phyloP scores from a whole-genome alignment of 1,140 invertebrate genomes.

The Trachymyrmex septentrionalis region DNA sequence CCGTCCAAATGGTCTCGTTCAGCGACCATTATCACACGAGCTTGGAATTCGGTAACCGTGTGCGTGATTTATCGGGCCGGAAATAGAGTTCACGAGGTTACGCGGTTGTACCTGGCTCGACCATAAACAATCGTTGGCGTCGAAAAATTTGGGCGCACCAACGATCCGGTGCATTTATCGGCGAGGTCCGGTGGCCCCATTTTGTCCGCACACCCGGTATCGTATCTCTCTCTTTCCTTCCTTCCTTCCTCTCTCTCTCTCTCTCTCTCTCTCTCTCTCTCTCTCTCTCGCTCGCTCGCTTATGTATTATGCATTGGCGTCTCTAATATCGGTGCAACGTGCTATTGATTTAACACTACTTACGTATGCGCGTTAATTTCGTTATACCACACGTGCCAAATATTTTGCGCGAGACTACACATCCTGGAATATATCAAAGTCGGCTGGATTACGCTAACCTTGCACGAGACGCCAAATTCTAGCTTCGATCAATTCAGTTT shows the following conservation, averaged over 20 bases:
- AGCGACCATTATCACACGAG: conserved; percentile 55
- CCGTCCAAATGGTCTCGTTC: conserved; percentile 46
- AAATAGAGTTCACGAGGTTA: conserved; percentile 63
- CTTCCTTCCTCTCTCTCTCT: background rate
- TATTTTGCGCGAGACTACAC: conserved; percentile 54
- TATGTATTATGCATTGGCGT: conserved; percentile 63
- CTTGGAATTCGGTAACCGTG: conserved; percentile 58
- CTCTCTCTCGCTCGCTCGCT: conserved; percentile 15
- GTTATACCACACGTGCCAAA: conserved; percentile 52
- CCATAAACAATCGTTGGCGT: conserved; percentile 52
- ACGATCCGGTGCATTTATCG: conserved; percentile 53
- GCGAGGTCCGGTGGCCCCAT: conserved; percentile 45
- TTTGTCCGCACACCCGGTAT: conserved; percentile 46
- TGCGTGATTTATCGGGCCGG: conserved; percentile 57
- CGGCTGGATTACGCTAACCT: conserved; percentile 19
- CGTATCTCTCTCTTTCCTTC: background rate
- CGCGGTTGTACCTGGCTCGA: conserved; percentile 44
- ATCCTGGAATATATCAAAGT: conserved; percentile 38
- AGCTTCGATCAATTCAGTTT: background rate
- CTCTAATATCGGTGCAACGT: conserved; percentile 52
- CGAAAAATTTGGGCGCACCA: conserved; percentile 52
- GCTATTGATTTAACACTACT: conserved; percentile 63
- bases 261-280: background rate
- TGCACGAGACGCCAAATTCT: conserved; percentile 21
- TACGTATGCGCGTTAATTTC: conserved; percentile 64